A percentile compares a stretch with the other conserved stretches of the same genome.
Conservation (phyloP, 2,113 vertebrate species). For the Trinectes maculatus region DNA sequence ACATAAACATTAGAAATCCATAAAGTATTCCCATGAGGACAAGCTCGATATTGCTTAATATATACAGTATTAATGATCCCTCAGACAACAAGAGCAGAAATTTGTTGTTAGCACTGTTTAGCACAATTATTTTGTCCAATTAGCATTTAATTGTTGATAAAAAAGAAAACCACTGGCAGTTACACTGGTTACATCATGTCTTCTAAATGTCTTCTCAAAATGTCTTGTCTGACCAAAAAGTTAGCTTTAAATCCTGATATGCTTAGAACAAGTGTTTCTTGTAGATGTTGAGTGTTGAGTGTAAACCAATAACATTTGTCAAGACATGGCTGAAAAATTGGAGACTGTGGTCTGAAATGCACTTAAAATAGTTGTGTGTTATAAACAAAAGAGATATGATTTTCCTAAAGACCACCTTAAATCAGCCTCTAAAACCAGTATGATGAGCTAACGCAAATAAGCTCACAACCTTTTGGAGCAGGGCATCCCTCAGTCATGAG, state of each 20-base stretch:
- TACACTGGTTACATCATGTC: background rate
- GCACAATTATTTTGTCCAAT: background rate
- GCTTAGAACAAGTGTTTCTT: too few species aligned
- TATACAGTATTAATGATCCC: background rate
- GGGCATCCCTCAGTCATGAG: slow-evolving; percentile 31
- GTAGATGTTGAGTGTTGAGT: too few species aligned
- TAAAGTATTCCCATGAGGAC: background rate
- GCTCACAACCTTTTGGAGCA: slow-evolving; percentile 18
- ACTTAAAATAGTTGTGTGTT: too few species aligned
- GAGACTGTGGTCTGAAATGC: too few species aligned
- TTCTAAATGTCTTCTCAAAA: background rate
- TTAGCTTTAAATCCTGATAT: too few species aligned
- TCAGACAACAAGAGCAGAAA: background rate
- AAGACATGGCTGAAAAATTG: too few species aligned
- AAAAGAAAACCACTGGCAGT: too few species aligned
- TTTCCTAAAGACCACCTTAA: too few species aligned
- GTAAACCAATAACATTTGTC: too few species aligned
- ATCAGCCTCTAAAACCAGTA: background rate
- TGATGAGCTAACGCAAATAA: background rate
- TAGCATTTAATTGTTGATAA: background rate
- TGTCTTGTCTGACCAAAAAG: background rate
- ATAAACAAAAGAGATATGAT: too few species aligned
- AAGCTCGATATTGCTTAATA: slow-evolving; percentile 1
- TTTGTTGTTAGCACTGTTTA: background rate
- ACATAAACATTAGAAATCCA: background rate